Conservation (phyloP, 2,797 vertebrate species). For the Enteromius radiatus region DNA sequence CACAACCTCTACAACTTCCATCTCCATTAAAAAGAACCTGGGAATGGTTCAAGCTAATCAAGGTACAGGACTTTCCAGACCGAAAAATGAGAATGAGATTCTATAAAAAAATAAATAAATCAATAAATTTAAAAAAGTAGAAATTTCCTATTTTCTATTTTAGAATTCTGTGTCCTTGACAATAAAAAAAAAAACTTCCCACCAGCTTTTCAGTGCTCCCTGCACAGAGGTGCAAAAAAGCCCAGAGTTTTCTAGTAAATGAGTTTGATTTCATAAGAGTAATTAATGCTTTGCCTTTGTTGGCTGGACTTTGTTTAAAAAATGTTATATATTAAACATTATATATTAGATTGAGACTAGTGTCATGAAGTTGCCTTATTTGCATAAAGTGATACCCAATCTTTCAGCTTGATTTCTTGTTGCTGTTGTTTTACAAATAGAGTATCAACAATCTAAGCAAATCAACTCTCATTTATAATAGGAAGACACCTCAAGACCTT, state of each 20-base stretch:
- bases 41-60: conserved; percentile 52
- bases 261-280: conserved; percentile 5
- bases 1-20: conserved; percentile 37
- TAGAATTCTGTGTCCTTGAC: neutral
- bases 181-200: neutral
- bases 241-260: too few relatives aligned
- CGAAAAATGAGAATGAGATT: neutral
- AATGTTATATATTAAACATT: neutral
- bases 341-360: neutral
- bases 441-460: neutral
- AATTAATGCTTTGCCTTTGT: neutral
- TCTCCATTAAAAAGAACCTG: neutral
- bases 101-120: too few relatives aligned
- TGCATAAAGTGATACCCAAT: neutral
- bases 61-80: conserved; percentile 49
- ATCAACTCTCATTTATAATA: neutral
- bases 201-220: neutral
- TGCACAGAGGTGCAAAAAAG: neutral
- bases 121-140: too few relatives aligned
- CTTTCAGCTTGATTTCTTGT: neutral
- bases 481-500: conserved; percentile 55
- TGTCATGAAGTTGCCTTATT: neutral
- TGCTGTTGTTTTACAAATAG: neutral
- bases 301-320: conserved; percentile 6
- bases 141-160: too few relatives aligned